Base-by-base conservation (phyloP, 2,113 vertebrate species). In the Pseudolaguvia tuberculata region DNA sequence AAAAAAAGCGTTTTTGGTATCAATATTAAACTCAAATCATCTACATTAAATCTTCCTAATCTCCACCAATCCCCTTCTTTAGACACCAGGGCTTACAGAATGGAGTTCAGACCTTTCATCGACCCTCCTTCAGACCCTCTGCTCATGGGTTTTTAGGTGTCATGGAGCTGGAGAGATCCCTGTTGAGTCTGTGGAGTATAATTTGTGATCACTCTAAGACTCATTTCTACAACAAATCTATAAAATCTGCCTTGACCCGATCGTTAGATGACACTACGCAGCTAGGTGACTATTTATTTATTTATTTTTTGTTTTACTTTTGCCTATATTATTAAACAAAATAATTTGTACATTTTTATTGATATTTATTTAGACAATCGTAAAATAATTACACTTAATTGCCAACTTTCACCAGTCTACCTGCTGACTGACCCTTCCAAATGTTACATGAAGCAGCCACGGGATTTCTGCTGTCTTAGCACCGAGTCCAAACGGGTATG, bases 401-500 rank as follows among this genome's bases (percentile, higher is more conserved):
- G 42, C 80, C 23, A 70, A n/a, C 77, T 80, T 27, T 82, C 25
- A 85, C 39, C 82, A 99, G 97, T 97, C 7, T 94, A 99, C 83
- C 86, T 98, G 72, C 86, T 96, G 82, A 96, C 91, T 0, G 90
- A 92, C 20, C 81, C 90, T 5, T 91, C 94, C 61, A 73, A 89
- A 2, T 98, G 94, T 79, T 92, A 92, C 67, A 87, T 98, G 70
- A 94, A 92, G 80, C 96, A 96, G 82, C 94, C 94, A 0, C 90
- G 96, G 73, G 97, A 99, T 84, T 99, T 98, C 91, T 99, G 97
- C 85, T 99, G 97, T 85, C 93, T 98, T 86, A 94, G 93, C 77
- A 88, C 91, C 0, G 93, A 95, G 88, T 93, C 92, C 75, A 93
- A 93, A 89, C 90, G 95, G 94, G 96, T 98, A 77, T 70, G 47